These are phyloP conservation scores for Crotalus helleri DNA, from an alignment of 2,113 vertebrate genomes.

Conservation along the genomic window DNA sequence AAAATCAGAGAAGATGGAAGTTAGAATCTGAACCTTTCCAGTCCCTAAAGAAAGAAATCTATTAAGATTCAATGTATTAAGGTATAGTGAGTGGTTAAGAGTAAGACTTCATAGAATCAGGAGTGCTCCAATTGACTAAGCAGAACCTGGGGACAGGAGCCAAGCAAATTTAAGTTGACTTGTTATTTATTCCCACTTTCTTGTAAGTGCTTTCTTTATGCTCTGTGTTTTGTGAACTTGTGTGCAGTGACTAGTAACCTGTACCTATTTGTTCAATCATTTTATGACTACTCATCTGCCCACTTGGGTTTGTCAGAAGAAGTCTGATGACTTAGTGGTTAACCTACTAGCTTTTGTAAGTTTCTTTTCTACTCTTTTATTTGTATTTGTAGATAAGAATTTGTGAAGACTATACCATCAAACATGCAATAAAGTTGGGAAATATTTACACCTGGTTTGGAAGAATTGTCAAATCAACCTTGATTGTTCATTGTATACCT, in stretches of 20 bases:
- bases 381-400: background rate
- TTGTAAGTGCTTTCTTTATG: background rate
- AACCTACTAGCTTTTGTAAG: background rate
- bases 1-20: background rate
- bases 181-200: background rate
- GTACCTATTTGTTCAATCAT: background rate
- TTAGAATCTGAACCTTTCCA: background rate
- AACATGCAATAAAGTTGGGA: background rate
- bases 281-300: background rate
- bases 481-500: background rate
- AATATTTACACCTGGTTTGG: background rate
- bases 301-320: background rate
- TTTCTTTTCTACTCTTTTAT: background rate
- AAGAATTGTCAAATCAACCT: background rate
- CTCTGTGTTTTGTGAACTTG: background rate
- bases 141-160: background rate
- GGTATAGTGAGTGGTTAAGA: background rate
- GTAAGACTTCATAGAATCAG: background rate
- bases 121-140: background rate
- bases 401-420: background rate
- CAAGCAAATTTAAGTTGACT: background rate
- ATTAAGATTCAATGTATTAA: background rate
- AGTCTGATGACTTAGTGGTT: background rate
- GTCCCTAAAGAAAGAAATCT: background rate
- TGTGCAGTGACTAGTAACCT: background rate